Evolutionary conservation across 2,888 invertebrate genomes (phyloP).

Genomic region (Ernsta delagoae): DNA sequence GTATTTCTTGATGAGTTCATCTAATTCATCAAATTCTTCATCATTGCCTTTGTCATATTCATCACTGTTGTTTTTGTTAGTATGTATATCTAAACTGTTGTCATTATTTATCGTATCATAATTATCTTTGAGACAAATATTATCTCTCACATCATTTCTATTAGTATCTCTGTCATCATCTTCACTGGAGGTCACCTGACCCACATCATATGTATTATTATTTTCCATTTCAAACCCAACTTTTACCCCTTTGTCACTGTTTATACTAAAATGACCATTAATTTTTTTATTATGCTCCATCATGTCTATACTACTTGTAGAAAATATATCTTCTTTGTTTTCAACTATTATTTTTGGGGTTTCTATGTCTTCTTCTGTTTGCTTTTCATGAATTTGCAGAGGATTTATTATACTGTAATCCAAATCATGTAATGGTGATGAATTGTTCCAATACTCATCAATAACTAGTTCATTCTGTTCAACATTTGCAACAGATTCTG

Average conservation of each 20-base stretch:
- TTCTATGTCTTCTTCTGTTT: not conserved
- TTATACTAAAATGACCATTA: not conserved
- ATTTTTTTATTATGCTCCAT: not conserved
- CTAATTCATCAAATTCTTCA: slow-evolving; percentile 8
- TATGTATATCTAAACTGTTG: too few species aligned
- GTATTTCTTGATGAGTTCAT: slow-evolving; percentile 11
- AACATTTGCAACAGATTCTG: too few species aligned
- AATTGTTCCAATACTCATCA: too few species aligned
- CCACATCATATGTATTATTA: not conserved
- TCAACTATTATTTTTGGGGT: too few species aligned
- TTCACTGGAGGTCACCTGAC: not conserved
- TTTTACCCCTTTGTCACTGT: not conserved
- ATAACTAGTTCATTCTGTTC: too few species aligned
- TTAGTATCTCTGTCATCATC: not conserved
- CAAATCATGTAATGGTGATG: too few species aligned
- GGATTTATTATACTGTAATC: too few species aligned
- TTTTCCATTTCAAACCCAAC: not conserved
- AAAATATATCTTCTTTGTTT: not conserved
- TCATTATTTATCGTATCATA: too few species aligned
- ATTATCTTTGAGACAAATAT: not conserved
- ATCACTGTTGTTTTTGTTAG: too few species aligned
- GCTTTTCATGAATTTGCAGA: not conserved
- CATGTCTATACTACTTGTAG: not conserved
- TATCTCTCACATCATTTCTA: not conserved
- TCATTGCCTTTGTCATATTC: not conserved